Base-by-base conservation (phyloP, 2,888 invertebrate species). In the Lasioglossum marginatum region DNA sequence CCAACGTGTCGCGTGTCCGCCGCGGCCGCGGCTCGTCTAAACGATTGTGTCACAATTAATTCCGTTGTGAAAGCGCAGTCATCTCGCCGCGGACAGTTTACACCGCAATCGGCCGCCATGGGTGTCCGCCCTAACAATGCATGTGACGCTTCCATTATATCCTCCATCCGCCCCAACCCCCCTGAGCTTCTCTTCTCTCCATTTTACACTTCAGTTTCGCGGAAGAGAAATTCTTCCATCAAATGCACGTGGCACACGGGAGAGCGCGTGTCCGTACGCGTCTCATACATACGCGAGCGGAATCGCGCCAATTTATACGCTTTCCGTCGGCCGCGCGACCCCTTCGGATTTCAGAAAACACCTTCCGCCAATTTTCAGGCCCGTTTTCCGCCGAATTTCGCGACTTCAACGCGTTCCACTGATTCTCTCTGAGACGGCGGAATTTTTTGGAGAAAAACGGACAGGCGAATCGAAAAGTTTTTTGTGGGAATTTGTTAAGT, bases 41-140 rank as follows among this genome's bases (percentile, higher is more conserved):
- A 85, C 71, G 31, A 23, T 57, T 52, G 73, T 31, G 27, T 79
- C 57, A 72, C 83, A 79, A 79, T 83, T 83, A 85, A 85, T 83
- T 73, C 57, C 66, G 68, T 63, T 63, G 63, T 45, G 71, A 52
- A 52, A 63, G 78, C 45, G 31, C n/a, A 23, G 71, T 34, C 37
- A 72, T 83, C 72, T 66, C 75, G 19, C 45, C 66, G 85, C 78
- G 85, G 80, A 85, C 85, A 80, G 77, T 84, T 85, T 84, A 80
- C 82, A 76, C 83, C 83, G 78, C 85, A 83, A 76, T 75, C 77
- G 73, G 37, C n/a, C 74, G 23, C 68, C 73, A 31, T 23, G 68
- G 60, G 52, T 72, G 45, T 72, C 77, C 77, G 48, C 68, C 77
- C 85, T 60, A 79, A 85, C 85, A 83, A 85, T 85, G 57, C 79